A percentile compares a stretch with the other conserved stretches of the same genome.
These are phyloP conservation scores for Phalacrocorax pelagicus DNA, from an alignment of 2,113 vertebrate genomes.

Conservation along the genomic window DNA sequence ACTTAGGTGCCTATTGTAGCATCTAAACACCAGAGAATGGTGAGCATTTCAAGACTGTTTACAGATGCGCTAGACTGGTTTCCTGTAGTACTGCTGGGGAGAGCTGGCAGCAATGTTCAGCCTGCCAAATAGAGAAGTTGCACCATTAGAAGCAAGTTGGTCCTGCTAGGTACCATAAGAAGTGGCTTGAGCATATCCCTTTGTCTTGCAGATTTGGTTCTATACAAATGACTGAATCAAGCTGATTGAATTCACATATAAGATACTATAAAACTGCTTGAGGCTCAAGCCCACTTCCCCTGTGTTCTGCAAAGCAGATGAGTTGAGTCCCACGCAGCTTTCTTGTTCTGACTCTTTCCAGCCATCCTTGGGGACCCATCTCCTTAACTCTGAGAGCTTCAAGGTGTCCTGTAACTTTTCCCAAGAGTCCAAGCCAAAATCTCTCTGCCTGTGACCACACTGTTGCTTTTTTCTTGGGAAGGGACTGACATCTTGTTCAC, in stretches of 20 bases:
- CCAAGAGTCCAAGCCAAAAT: background rate
- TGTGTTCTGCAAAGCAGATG: background rate
- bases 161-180: background rate
- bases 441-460: background rate
- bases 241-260: background rate
- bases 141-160: background rate
- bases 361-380: background rate
- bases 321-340: background rate
- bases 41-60: background rate
- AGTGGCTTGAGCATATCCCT: background rate
- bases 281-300: background rate
- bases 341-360: background rate
- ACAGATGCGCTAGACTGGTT: background rate
- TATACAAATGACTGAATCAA: background rate
- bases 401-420: background rate
- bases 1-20: background rate
- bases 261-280: background rate
- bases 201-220: background rate
- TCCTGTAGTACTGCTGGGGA: background rate
- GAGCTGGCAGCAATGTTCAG: background rate
- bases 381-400: background rate
- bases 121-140: background rate
- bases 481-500: background rate
- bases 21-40: background rate
- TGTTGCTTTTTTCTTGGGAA: constrained; percentile 10